phyloP scores from a whole-genome alignment of 2,888 invertebrate genomes.

The Diploptera punctata region DNA sequence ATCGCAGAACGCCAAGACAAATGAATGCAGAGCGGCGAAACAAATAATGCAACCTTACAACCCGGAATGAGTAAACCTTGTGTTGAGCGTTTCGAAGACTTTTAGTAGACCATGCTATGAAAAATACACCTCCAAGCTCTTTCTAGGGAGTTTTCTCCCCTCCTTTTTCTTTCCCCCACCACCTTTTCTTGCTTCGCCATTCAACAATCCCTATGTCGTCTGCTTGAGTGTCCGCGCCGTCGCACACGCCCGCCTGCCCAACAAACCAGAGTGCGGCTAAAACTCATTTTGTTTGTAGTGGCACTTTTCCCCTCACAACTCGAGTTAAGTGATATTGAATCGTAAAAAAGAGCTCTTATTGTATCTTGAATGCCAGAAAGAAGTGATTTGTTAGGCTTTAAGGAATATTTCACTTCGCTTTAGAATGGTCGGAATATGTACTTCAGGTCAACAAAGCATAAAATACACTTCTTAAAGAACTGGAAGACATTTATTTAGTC shows the following conservation, averaged over 20 bases:
- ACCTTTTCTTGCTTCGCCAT: not conserved
- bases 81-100: conserved; percentile 6
- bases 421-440: no score
- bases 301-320: not conserved
- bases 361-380: not conserved
- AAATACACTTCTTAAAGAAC: no score
- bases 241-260: not conserved
- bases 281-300: not conserved
- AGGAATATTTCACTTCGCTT: no score
- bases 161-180: not conserved
- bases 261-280: not conserved
- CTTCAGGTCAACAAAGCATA: no score
- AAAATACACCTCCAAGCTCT: conserved; percentile 22
- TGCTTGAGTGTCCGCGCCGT: not conserved
- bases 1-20: no score
- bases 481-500: no score
- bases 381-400: no score
- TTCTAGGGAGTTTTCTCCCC: not conserved
- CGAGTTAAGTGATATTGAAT: conserved; percentile 10
- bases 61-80: not conserved
- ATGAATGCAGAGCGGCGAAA: no score
- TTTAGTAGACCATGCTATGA: conserved; percentile 13
- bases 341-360: not conserved
- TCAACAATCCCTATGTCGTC: conserved; percentile 18
- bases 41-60: no score